phyloP scores from a whole-genome alignment of 2,797 vertebrate species.

The Silurus lanzhouensis region DNA sequence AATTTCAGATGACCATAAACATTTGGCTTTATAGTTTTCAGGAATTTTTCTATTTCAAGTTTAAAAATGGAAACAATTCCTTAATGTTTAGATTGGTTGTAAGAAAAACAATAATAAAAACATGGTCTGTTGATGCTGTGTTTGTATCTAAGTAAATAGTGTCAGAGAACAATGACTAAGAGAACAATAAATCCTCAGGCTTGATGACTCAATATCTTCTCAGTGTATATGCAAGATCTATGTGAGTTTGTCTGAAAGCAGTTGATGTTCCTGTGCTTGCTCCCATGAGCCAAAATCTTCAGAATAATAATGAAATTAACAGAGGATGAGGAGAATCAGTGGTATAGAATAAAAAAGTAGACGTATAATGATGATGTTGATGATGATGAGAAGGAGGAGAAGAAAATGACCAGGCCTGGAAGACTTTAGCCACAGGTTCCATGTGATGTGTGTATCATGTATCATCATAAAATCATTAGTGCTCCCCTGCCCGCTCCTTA shows the following conservation, averaged over 20 bases:
- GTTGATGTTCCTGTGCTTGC: neutral
- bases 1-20: neutral
- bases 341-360: neutral
- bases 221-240: neutral
- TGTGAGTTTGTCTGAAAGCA: no score
- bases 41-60: neutral
- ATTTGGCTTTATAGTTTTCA: neutral
- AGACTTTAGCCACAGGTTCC: no score
- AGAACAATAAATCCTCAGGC: neutral
- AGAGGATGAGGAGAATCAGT: neutral
- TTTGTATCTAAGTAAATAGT: neutral
- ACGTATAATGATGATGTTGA: no score
- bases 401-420: no score
- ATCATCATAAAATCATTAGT: no score
- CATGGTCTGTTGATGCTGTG: neutral
- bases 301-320: neutral
- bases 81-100: neutral
- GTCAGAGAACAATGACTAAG: neutral
- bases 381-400: no score
- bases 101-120: constrained; percentile 1
- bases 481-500: no score
- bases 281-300: neutral
- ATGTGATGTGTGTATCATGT: no score
- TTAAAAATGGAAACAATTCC: neutral
- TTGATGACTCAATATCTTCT: neutral